Evolutionary conservation across 2,113 vertebrate genomes (phyloP).

Genomic region (Cyphomyrus plagiostoma): DNA sequence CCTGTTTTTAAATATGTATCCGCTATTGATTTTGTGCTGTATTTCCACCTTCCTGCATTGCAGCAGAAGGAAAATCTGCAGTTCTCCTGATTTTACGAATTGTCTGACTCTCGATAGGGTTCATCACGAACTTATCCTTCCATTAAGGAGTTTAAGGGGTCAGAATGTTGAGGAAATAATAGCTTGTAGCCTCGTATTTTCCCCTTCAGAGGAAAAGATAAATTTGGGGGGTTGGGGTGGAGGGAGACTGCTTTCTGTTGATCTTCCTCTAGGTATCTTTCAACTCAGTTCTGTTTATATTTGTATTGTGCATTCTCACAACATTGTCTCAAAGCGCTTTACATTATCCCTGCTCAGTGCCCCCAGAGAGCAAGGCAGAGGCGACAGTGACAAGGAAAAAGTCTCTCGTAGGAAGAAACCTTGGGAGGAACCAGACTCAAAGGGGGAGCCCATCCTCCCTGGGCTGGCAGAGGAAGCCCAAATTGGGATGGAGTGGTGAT

Average conservation of each 20-base stretch:
- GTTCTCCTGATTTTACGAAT: background rate
- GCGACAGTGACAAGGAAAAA: too few relatives aligned
- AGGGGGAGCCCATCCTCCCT: background rate
- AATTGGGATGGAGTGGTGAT: background rate
- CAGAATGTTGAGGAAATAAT: background rate
- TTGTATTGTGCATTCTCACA: too few relatives aligned
- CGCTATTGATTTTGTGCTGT: background rate
- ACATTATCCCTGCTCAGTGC: too few relatives aligned
- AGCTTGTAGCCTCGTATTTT: background rate
- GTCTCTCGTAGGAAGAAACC: too few relatives aligned
- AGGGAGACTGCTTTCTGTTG: background rate
- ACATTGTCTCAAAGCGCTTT: too few relatives aligned
- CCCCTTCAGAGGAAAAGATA: background rate
- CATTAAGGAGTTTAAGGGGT: background rate
- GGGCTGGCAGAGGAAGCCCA: background rate
- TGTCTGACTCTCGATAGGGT: slow-evolving; percentile 12
- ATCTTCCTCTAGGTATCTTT: background rate
- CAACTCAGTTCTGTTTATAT: background rate
- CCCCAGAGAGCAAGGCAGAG: too few relatives aligned
- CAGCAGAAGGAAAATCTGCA: background rate
- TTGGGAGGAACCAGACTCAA: too few relatives aligned
- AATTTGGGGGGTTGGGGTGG: background rate
- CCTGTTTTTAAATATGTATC: background rate
- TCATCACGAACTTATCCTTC: background rate
- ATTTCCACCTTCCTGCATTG: background rate